Base-by-base conservation (phyloP, 2,113 vertebrate genomes). In the Tenrec ecaudatus region DNA sequence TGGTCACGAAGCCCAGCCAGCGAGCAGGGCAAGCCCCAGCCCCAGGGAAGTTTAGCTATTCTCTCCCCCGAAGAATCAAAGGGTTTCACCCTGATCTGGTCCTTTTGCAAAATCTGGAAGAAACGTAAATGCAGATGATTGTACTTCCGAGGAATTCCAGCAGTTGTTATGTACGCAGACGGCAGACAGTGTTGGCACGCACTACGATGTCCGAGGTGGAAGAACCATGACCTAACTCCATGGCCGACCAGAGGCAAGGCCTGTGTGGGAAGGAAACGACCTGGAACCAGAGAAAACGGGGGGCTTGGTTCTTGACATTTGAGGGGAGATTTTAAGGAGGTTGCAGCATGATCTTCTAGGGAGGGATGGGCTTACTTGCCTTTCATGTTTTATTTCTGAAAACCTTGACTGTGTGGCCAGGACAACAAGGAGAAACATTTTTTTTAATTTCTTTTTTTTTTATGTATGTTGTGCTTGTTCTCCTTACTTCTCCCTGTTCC, bases 351-450 rank as follows among this genome's bases (percentile, higher is more conserved):
- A 83, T 82, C 69, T 73, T 64, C 75, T 86, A 62, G 38, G 89
- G 73, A 90, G n/a, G 17, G 47, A 93, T 86, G 29, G 92, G 88
- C 80, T 90, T 93, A 94, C 88, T 33, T 75, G 76, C 84, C 68
- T 53, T 71, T n/a, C 69, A 11, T 19, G 20, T 78, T 89, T 79
- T 76, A 82, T 86, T 87, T 85, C 36, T 81, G 40, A 88, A 86
- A 43, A 33, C 82, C 88, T 84, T 90, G 60, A 16, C 79, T 43
- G 33, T 38, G 57, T 80, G 77, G 53, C 60, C 6, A 79, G 64
- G 64, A 1, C 2, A 73, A 7, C 40, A 20, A 66, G 25, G 19
- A 38, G 68, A 47, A n/a, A n/a, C n/a, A 17, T 83, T 1, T 14
- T n/a, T n/a, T n/a, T n/a, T n/a, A n/a, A n/a, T n/a, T n/a, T n/a